Base-by-base conservation (phyloP, 1,140 invertebrate genomes). In the Forficula auricularia region DNA sequence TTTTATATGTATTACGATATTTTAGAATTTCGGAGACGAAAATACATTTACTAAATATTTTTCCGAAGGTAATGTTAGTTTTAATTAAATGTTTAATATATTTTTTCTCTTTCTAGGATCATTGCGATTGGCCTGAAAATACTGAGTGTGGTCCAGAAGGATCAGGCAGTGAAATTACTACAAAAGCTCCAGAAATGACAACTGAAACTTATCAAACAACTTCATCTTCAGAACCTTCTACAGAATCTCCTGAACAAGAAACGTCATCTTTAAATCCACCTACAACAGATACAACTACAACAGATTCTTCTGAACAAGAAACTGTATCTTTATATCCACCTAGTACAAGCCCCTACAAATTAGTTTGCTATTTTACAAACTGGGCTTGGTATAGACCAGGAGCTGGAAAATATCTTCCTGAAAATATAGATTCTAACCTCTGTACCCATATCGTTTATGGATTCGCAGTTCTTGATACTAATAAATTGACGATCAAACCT, bases 41-140 rank as follows among this genome's bases (percentile, higher is more conserved):
- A n/a, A n/a, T n/a, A n/a, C n/a, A n/a, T n/a, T n/a, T n/a, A n/a
- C n/a, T n/a, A n/a, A n/a, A n/a, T n/a, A n/a, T n/a, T n/a, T n/a
- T n/a, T n/a, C n/a, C n/a, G n/a, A n/a, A n/a, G n/a, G n/a, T n/a
- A n/a, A n/a, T n/a, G n/a, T n/a, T n/a, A n/a, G n/a, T n/a, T n/a
- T n/a, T n/a, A n/a, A n/a, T n/a, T n/a, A n/a, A n/a, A n/a, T n/a
- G n/a, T n/a, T n/a, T n/a, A n/a, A n/a, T n/a, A n/a, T n/a, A n/a
- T n/a, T 45, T 45, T 19, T 37, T 48, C 48, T 43, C 22, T 41
- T 43, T 44, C 15, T 44, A 54, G 55, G 71, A 79, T 48, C 73
- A 75, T 44, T 87, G 83, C 48, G 82, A 86, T 53, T 81, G 79
- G 74, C 78, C 81, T 2, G 71, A 73, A 44, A 82, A 79, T 51